phyloP scores from a whole-genome alignment of 2,888 invertebrate genomes.

The Laspeyria flexula region DNA sequence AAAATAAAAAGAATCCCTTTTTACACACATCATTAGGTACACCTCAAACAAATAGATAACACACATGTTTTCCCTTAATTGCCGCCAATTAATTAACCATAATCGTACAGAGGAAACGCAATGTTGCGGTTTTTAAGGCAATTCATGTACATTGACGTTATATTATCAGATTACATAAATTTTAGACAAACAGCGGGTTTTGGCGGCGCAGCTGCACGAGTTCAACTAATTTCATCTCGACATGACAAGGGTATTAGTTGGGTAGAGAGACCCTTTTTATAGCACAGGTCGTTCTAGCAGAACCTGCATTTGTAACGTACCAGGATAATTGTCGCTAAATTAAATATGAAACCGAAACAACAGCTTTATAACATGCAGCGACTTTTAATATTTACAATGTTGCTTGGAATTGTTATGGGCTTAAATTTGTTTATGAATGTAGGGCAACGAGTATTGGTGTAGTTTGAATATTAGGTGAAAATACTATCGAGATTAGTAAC shows the following conservation, averaged over 20 bases:
- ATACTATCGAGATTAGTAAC: too few species aligned
- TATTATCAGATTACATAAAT: constrained; percentile 71
- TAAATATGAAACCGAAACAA: constrained; percentile 45
- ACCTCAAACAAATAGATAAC: not conserved
- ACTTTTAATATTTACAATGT: too few species aligned
- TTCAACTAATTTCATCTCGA: constrained; percentile 83
- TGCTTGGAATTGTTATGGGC: too few species aligned
- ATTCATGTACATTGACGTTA: constrained; percentile 56
- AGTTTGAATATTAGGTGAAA: too few species aligned
- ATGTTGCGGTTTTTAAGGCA: constrained; percentile 34
- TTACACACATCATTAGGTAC: too few species aligned
- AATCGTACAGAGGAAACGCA: constrained; percentile 20
- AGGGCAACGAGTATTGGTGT: too few species aligned
- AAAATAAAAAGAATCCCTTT: too few species aligned
- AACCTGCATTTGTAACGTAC: constrained; percentile 56
- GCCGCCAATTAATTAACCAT: constrained; percentile 31
- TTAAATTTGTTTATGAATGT: too few species aligned
- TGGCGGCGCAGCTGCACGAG: constrained; percentile 76
- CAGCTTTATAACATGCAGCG: too few species aligned
- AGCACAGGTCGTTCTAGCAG: constrained; percentile 69
- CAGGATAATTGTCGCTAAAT: constrained; percentile 58
- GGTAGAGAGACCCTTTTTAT: constrained; percentile 78
- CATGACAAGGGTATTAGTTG: constrained; percentile 85
- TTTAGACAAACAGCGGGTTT: constrained; percentile 72
- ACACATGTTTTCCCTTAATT: constrained; percentile 21